A percentile compares a stretch with the other conserved stretches of the same genome.
phyloP scores from a whole-genome alignment of 2,888 invertebrate genomes.

The Mantis religiosa region DNA sequence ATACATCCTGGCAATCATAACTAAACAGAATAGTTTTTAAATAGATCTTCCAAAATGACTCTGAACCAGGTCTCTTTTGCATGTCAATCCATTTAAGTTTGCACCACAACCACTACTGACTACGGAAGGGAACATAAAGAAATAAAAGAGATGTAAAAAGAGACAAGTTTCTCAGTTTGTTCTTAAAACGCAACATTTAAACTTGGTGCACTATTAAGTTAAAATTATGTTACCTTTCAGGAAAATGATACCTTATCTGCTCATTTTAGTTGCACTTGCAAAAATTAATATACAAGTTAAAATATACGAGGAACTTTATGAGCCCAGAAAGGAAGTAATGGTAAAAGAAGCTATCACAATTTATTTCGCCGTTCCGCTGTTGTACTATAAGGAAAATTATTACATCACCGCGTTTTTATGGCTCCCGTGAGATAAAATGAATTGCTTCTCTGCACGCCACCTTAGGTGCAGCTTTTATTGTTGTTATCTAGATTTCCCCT shows the following conservation, averaged over 20 bases:
- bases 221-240: no score
- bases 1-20: no score
- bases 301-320: neutral
- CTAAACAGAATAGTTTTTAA: no score
- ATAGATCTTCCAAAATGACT: no score
- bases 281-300: neutral
- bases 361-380: neutral
- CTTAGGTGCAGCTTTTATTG: neutral
- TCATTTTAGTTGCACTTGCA: neutral
- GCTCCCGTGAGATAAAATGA: neutral
- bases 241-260: neutral
- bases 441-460: neutral
- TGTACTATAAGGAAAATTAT: neutral
- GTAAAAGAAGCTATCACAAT: neutral
- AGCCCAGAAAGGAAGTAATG: neutral
- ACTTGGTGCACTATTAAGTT: no score
- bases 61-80: no score
- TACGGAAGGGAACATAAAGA: no score
- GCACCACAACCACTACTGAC: no score
- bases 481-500: neutral
- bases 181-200: no score
- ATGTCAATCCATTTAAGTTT: no score
- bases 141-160: no score
- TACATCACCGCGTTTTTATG: neutral
- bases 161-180: no score